A percentile compares a stretch with the other conserved stretches of the same genome.
phyloP scores from a whole-genome alignment of 2,888 invertebrate species.

The Bombylius discolor region DNA sequence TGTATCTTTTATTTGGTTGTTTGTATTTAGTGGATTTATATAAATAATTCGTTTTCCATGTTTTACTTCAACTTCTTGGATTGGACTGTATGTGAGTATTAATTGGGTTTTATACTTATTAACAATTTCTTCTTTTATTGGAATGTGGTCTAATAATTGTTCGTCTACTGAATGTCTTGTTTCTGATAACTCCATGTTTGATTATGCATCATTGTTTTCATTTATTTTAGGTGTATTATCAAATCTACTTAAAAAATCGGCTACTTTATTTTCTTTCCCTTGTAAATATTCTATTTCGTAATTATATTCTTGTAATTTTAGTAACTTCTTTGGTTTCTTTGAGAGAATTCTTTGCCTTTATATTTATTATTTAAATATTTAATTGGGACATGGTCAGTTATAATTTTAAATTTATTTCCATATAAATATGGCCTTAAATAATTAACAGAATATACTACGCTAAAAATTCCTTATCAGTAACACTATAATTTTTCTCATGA shows the following conservation, averaged over 20 bases:
- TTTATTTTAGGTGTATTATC: constrained; percentile 8
- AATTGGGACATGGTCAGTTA: neutral
- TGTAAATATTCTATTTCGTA: constrained; percentile 8
- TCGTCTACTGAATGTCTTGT: constrained; percentile 10
- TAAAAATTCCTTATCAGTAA: too few relatives aligned
- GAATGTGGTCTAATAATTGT: constrained; percentile 6
- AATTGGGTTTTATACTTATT: constrained; percentile 8
- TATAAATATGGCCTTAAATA: constrained; percentile 7
- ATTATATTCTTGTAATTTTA: constrained; percentile 10
- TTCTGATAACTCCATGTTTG: constrained; percentile 7
- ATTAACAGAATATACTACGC: too few relatives aligned
- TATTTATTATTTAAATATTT: constrained; percentile 11
- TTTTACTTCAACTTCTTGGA: neutral
- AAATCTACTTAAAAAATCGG: constrained; percentile 9
- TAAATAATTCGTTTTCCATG: too few relatives aligned
- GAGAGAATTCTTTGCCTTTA: constrained; percentile 9
- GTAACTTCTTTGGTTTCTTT: constrained; percentile 4
- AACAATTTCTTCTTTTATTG: constrained; percentile 9
- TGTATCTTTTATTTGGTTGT: constrained; percentile 8
- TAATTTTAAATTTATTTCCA: too few relatives aligned
- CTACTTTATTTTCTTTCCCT: constrained; percentile 8
- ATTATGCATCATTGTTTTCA: constrained; percentile 5
- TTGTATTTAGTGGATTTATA: constrained; percentile 3
- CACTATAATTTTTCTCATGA: too few relatives aligned
- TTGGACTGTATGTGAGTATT: neutral